A percentile compares a stretch with the other conserved stretches of the same genome.
These are phyloP conservation scores for Laothoe populi DNA, from an alignment of 2,888 invertebrate species.

Conservation along the genomic window DNA sequence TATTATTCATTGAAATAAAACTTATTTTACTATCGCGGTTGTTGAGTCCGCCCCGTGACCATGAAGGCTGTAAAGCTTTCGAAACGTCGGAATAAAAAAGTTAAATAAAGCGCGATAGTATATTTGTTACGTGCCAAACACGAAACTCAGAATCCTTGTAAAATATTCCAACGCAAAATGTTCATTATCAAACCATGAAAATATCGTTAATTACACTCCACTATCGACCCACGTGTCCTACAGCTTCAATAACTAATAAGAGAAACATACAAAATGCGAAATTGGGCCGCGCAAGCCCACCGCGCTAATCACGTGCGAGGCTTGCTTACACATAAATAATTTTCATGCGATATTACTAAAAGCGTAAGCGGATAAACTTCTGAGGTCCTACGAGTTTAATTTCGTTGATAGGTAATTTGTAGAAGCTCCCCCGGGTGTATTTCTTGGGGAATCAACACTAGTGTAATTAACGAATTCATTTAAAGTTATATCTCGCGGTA, in stretches of 20 bases:
- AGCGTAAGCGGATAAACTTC: constrained; percentile 56
- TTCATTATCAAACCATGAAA: not conserved
- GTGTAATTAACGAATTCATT: constrained; percentile 79
- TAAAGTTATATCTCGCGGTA: constrained; percentile 70
- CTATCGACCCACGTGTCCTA: constrained; percentile 34
- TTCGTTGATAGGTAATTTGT: constrained; percentile 75
- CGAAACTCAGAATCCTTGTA: not conserved
- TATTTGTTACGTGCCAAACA: not conserved
- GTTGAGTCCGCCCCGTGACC: too few relatives aligned
- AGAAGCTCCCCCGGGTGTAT: constrained; percentile 61
- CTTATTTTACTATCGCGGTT: too few relatives aligned
- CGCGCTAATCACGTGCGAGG: constrained; percentile 47
- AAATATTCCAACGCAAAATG: not conserved
- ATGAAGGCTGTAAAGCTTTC: too few relatives aligned
- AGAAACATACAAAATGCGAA: constrained; percentile 43
- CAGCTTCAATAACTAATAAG: constrained; percentile 46
- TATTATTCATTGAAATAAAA: too few relatives aligned
- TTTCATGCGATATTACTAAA: constrained; percentile 51
- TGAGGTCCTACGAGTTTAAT: constrained; percentile 68
- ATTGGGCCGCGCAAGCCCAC: constrained; percentile 39
- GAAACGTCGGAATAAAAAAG: too few relatives aligned
- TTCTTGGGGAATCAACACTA: constrained; percentile 79
- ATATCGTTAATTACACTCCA: not conserved
- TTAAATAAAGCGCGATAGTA: too few relatives aligned
- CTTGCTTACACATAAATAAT: constrained; percentile 53